phyloP scores from a whole-genome alignment of 1,140 invertebrate species.

The Pentalonia nigronervosa region DNA sequence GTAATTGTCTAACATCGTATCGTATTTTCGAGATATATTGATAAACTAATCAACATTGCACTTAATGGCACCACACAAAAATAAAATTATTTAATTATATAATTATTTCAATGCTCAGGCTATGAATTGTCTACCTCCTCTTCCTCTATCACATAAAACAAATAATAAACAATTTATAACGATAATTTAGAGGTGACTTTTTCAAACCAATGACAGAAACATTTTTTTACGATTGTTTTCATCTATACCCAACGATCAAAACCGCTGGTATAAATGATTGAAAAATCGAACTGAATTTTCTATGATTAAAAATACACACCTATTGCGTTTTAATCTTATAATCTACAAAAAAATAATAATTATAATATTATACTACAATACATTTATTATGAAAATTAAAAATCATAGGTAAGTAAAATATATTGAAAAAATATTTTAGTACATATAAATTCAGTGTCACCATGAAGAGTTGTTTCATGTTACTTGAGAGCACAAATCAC shows the following conservation, averaged over 20 bases:
- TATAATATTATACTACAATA: not conserved
- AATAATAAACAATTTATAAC: not conserved
- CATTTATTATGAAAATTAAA: not conserved
- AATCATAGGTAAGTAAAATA: not conserved
- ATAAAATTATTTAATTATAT: not conserved
- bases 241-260: not conserved
- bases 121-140: not conserved
- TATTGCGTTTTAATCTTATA: not conserved
- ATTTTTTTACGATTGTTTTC: not conserved
- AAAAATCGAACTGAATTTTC: not conserved
- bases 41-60: not conserved
- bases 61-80: not conserved
- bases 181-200: not conserved
- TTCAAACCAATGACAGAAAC: not conserved
- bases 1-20: not conserved
- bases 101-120: not conserved
- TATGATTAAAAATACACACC: not conserved
- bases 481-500: constrained; percentile 3
- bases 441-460: not conserved
- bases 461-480: not conserved
- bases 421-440: not conserved
- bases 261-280: not conserved
- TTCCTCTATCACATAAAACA: not conserved
- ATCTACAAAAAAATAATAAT: not conserved
- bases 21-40: not conserved